Percentiles rank a stretch among this genome's conserved stretches.
phyloP scores from a whole-genome alignment of 2,113 vertebrate species.

The Psittacula cyanocephala region DNA sequence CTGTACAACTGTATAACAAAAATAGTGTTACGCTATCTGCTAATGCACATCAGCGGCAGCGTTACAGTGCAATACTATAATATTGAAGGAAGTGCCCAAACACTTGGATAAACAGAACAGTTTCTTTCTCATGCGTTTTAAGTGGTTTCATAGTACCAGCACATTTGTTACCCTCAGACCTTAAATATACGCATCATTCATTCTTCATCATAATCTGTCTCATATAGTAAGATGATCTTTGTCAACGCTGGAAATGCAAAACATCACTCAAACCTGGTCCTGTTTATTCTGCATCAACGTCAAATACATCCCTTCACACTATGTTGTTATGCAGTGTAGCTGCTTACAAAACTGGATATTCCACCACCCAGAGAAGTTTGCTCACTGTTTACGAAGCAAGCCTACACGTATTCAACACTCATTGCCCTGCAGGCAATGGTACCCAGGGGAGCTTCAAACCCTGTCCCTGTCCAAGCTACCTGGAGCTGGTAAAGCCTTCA shows the following conservation, averaged over 20 bases:
- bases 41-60: neutral
- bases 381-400: accelerated
- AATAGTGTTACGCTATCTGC: neutral
- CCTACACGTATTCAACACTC: accelerated
- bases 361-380: neutral
- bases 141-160: accelerated
- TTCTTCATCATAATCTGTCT: neutral
- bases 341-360: neutral
- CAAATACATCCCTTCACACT: neutral
- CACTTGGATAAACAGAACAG: neutral
- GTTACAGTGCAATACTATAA: accelerated
- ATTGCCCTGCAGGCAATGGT: accelerated
- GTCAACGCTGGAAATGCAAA: neutral
- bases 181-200: neutral
- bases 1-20: neutral
- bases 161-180: neutral
- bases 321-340: accelerated
- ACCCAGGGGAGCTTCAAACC: neutral
- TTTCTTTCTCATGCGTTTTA: neutral
- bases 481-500: neutral
- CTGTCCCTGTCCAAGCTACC: neutral
- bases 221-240: accelerated
- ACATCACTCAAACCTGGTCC: neutral
- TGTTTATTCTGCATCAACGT: neutral
- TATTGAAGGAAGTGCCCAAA: neutral